Evolutionary conservation across 2,113 vertebrate genomes (phyloP), one percentile per base, ranked within the genome.

Genomic region (Tautogolabrus adspersus): DNA sequence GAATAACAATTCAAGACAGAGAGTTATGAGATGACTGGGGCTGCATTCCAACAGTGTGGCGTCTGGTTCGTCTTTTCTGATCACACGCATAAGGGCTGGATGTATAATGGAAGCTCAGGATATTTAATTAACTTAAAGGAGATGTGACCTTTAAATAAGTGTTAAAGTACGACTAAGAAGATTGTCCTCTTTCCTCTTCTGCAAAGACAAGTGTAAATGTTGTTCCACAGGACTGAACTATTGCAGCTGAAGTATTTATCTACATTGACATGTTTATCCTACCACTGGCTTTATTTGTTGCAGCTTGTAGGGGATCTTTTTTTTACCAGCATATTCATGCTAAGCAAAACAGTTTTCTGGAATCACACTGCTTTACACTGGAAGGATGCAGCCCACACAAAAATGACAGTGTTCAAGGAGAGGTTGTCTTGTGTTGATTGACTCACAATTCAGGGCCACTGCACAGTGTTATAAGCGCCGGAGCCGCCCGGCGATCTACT

Each of bases 361-460:
- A 5, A 46, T 30, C n/a, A 60, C 30, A 11, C 8, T 54, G n/a
- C 22, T 63, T 58, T 3, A 70, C 82, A 80, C 85, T 82, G 79
- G 72, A 23, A 75, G 88, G 70, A 89, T 87, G 89, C 88, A 93
- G 86, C 89, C 89, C 77, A 68, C 30, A 34, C 3, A 34, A 59
- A 49, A 74, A 82, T 72, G 79, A 88, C 34, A 86, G 37, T 75
- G 86, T 88, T 80, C 54, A 85, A 34, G 78, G 38, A 88, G 40
- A 88, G 76, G 37, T 75, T 86, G 79, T 85, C 78, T 82, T 94
- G 93, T 95, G 93, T 96, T 82, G 87, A 94, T 95, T 91, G 95
- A 99, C 98, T 99, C 97, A 99, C 98, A 98, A 99, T 98, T 99
- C 96, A 89, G 98, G 97, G 95, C 97, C 98, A 98, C 97, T 97